These are phyloP conservation scores for Nephrotoma appendiculata DNA, from an alignment of 2,888 invertebrate species.

Conservation along the genomic window DNA sequence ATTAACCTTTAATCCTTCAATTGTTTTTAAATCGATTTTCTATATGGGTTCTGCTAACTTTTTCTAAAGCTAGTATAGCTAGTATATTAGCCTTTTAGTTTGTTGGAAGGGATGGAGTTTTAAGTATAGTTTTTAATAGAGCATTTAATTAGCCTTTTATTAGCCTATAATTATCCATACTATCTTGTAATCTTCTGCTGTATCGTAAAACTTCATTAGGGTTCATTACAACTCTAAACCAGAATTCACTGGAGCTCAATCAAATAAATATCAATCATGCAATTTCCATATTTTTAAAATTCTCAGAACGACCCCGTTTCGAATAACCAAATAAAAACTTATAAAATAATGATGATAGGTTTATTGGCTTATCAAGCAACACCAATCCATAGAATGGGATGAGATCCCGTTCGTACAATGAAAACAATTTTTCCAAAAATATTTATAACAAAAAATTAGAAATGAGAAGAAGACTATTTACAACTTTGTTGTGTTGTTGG, in stretches of 20 bases:
- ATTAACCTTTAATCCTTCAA: too few species aligned
- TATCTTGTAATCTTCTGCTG: too few species aligned
- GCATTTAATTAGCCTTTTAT: too few species aligned
- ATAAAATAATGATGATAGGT: background rate
- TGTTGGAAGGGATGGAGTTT: too few species aligned
- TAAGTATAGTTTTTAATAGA: too few species aligned
- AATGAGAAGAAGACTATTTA: background rate
- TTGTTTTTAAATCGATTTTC: too few species aligned
- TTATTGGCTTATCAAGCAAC: background rate
- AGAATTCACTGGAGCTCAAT: background rate
- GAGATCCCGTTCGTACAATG: background rate
- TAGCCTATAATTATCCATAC: too few species aligned
- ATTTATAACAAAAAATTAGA: background rate
- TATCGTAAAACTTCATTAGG: too few species aligned
- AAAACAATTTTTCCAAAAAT: background rate
- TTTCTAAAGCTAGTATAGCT: too few species aligned
- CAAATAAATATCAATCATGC: background rate
- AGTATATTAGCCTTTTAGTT: too few species aligned
- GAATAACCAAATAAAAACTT: background rate
- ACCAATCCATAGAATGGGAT: background rate
- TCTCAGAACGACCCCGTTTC: background rate
- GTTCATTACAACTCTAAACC: background rate
- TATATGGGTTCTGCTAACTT: too few species aligned
- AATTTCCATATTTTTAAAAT: background rate
- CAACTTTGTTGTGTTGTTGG: background rate